These are phyloP conservation scores for Phaenicophaeus curvirostris DNA, from an alignment of 2,797 vertebrate species.

Conservation along the genomic window DNA sequence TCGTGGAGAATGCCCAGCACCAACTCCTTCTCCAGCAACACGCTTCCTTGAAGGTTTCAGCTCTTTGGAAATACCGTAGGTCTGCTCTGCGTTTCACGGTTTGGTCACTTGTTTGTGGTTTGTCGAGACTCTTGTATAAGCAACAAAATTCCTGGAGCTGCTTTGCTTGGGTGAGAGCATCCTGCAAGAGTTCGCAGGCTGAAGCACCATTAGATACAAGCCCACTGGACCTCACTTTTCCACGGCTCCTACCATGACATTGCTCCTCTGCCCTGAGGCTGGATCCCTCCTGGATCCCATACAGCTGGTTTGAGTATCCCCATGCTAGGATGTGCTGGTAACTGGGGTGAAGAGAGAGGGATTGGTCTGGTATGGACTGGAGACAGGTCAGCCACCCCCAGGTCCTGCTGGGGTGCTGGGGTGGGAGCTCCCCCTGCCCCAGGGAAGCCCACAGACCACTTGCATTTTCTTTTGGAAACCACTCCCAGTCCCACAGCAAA, in stretches of 20 bases:
- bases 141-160: not conserved
- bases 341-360: not conserved
- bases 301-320: not conserved
- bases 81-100: not conserved
- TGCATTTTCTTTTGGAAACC: not conserved
- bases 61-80: not conserved
- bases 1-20: not conserved
- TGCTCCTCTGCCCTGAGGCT: fast-evolving
- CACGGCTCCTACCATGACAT: not conserved
- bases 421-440: too few species aligned
- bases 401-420: not conserved
- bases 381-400: not conserved
- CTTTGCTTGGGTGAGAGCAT: not conserved
- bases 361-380: not conserved
- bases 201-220: not conserved
- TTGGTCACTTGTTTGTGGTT: not conserved
- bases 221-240: not conserved
- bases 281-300: fast-evolving
- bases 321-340: fast-evolving
- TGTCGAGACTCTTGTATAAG: not conserved
- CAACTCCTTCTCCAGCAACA: not conserved
- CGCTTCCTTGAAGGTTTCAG: not conserved
- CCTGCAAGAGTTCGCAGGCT: not conserved
- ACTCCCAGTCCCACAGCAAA: not conserved
- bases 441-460: not conserved